phyloP scores from a whole-genome alignment of 2,797 vertebrate genomes.

The Dipus sagitta region DNA sequence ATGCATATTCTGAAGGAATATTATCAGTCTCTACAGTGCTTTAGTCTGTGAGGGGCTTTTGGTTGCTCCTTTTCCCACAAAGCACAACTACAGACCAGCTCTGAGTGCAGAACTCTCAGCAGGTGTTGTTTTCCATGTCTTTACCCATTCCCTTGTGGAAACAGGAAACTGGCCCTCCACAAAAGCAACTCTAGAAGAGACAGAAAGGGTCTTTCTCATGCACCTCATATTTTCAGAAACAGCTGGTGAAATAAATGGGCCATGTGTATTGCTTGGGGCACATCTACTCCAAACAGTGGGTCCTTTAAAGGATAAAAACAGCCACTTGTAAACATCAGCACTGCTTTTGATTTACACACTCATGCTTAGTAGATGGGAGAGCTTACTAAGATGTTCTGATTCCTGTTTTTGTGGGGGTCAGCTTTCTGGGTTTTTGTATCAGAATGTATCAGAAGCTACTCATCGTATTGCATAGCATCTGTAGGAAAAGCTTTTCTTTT shows the following conservation, averaged over 20 bases:
- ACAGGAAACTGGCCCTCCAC: slow-evolving; percentile 51
- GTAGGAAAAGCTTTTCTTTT: slow-evolving; percentile 32
- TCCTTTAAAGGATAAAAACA: slow-evolving; percentile 85
- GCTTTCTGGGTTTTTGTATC: slow-evolving; percentile 22
- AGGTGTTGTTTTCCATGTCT: slow-evolving; percentile 83
- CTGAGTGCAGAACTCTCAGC: slow-evolving; percentile 82
- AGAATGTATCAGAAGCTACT: no score
- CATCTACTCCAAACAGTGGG: slow-evolving; percentile 77
- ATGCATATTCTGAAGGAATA: slow-evolving; percentile 76
- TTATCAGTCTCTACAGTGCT: slow-evolving; percentile 69
- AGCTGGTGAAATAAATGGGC: slow-evolving; percentile 87
- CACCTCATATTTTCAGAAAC: slow-evolving; percentile 84
- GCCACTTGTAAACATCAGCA: slow-evolving; percentile 60
- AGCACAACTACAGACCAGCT: slow-evolving; percentile 66
- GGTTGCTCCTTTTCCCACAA: slow-evolving; percentile 48
- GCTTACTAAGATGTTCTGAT: slow-evolving; percentile 19
- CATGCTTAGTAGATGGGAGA: background rate
- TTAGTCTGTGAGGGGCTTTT: slow-evolving; percentile 59
- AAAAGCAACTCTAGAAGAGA: slow-evolving; percentile 76
- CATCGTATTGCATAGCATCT: background rate
- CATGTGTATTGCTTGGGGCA: slow-evolving; percentile 84
- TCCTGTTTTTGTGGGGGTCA: background rate
- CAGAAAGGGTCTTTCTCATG: slow-evolving; percentile 63
- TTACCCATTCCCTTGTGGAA: slow-evolving; percentile 68
- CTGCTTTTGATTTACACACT: slow-evolving; percentile 61